phyloP scores from a whole-genome alignment of 2,797 vertebrate species.

The Sebastes minor region DNA sequence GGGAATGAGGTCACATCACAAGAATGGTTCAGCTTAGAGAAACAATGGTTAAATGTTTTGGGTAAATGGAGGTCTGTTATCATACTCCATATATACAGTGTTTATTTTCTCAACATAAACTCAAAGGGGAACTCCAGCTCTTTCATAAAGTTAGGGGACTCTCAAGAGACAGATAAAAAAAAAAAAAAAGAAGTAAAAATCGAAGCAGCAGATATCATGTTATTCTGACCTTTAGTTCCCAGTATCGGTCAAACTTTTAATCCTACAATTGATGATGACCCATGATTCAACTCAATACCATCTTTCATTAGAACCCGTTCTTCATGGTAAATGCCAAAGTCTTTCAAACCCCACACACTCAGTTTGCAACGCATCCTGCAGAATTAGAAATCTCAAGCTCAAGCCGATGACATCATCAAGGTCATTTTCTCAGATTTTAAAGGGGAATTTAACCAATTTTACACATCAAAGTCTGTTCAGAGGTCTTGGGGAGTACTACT shows the following conservation, averaged over 20 bases:
- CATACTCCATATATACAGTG: background rate
- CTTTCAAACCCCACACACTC: background rate
- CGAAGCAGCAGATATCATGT: background rate
- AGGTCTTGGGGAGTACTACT: background rate
- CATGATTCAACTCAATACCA: background rate
- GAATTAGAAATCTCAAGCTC: background rate
- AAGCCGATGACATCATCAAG: background rate
- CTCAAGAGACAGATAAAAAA: background rate
- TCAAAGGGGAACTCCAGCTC: background rate
- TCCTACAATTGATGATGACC: background rate
- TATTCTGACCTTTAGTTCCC: background rate
- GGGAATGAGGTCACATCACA: conserved; percentile 37
- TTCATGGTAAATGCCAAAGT: background rate
- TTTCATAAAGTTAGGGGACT: background rate
- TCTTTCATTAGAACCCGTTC: background rate
- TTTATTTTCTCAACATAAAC: conserved; percentile 1
- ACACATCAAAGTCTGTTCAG: background rate
- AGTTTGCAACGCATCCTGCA: background rate
- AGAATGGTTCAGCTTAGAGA: conserved; percentile 15
- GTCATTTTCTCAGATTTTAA: background rate
- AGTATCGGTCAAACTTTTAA: background rate
- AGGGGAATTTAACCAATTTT: background rate
- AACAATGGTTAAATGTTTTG: conserved; percentile 15
- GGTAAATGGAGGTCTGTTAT: conserved; percentile 6
- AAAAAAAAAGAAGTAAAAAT: background rate